Percentiles rank a stretch among this genome's conserved stretches.
Evolutionary conservation across 2,888 invertebrate species (phyloP).

Genomic region (Mythimna ferrago): DNA sequence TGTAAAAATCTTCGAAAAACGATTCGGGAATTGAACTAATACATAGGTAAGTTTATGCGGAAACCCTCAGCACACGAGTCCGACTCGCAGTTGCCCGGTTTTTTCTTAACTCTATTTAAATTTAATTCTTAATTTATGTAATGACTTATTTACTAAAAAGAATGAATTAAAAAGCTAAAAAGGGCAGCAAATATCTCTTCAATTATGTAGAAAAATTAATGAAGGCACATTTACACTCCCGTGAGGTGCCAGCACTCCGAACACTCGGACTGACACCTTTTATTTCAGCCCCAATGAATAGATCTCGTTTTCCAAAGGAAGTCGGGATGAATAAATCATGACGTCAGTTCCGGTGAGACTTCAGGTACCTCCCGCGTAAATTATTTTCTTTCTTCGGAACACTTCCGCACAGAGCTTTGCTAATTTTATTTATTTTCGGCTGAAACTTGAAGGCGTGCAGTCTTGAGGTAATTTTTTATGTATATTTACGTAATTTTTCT

Average conservation of each 20-base stretch:
- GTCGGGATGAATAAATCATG: constrained; percentile 75
- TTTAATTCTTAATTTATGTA: background rate
- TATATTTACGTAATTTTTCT: background rate
- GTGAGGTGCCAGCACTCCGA: background rate
- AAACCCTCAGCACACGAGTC: too few species aligned
- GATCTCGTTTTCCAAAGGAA: constrained; percentile 72
- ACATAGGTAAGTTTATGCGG: too few species aligned
- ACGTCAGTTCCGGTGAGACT: constrained; percentile 69
- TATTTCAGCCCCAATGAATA: constrained; percentile 69
- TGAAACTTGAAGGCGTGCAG: constrained; percentile 10
- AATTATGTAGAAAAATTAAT: constrained; percentile 22
- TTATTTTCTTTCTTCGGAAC: constrained; percentile 52
- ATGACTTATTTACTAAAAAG: constrained; percentile 2
- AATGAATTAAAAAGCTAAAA: background rate
- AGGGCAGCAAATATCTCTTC: background rate
- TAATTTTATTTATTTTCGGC: constrained; percentile 48
- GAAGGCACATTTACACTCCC: constrained; percentile 21
- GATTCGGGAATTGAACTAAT: too few species aligned
- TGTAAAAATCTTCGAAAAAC: too few species aligned
- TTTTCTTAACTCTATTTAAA: too few species aligned
- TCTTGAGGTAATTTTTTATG: background rate
- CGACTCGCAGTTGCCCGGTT: too few species aligned
- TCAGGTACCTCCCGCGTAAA: constrained; percentile 47
- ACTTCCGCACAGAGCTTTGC: constrained; percentile 35
- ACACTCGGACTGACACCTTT: constrained; percentile 67